Base-by-base conservation (phyloP, 1,140 invertebrate genomes). In the Manduca sexta region DNA sequence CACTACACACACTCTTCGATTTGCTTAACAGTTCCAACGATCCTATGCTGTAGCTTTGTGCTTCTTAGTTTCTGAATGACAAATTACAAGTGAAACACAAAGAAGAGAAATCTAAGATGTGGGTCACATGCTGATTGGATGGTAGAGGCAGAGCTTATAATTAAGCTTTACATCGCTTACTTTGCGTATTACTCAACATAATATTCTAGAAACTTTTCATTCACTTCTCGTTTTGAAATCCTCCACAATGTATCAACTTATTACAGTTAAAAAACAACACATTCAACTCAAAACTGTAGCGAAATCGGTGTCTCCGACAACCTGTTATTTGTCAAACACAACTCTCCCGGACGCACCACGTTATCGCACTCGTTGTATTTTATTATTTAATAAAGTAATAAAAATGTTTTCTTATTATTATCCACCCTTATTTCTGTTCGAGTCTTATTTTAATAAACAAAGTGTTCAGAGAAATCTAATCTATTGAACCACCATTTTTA, bases 61-160 rank as follows among this genome's bases (percentile, higher is more conserved):
- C 40, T 30, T 51, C 51, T 52, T 34, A 31, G 39, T 51, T 54
- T 56, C 40, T 45, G 56, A 53, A 64, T 47, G 67, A 49, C 46
- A 60, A 49, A 54, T 55, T 44, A 64, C 51, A 52, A 61, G 56
- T 62, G 51, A 58, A 66, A 60, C 60, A 74, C 65, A 73, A 77
- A 63, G 68, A 77, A 72, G 74, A 77, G 77, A 87, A 87, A 88
- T 84, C 84, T 86, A 77, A 84, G 80, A 89, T 87, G 85, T 84
- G 87, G 88, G 87, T 88, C 88, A 89, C 87, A 88, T 88, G 87
- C 87, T 88, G 87, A 87, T 84, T 84, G 67, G 74, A 69, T 68
- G 69, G 55, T 68, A 50, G 30, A 69, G 50, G 55, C 45, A 49
- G 53, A 63, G 64, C 58, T 69, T 50, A 52, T 50, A 55, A 35